Evolutionary conservation across 2,888 invertebrate species (phyloP).

Genomic region (Morpho helenor): DNA sequence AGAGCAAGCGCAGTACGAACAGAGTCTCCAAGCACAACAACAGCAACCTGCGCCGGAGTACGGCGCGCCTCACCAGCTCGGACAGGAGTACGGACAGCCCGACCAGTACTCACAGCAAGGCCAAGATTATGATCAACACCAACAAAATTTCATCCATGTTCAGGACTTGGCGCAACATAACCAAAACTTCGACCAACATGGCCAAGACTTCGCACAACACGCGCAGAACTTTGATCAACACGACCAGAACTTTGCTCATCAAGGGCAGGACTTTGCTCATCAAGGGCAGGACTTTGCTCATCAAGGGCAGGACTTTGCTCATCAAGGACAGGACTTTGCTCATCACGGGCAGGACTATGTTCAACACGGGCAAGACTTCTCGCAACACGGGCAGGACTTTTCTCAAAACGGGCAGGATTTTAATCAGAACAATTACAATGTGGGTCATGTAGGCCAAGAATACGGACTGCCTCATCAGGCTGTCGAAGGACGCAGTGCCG

Average conservation of each 20-base stretch:
- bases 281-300: constrained; percentile 31
- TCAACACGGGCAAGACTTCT: constrained; percentile 32
- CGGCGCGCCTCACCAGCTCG: constrained; percentile 30
- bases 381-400: constrained; percentile 31
- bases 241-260: constrained; percentile 23
- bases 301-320: constrained; percentile 33
- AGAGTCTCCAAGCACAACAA: constrained; percentile 32
- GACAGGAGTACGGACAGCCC: constrained; percentile 29
- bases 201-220: constrained; percentile 10
- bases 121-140: constrained; percentile 9
- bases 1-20: constrained; percentile 50
- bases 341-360: constrained; percentile 31
- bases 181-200: constrained; percentile 29
- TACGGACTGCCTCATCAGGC: constrained; percentile 56
- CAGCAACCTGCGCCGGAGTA: constrained; percentile 40
- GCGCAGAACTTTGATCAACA: constrained; percentile 9
- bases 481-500: constrained; percentile 60
- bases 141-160: constrained; percentile 3
- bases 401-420: constrained; percentile 31
- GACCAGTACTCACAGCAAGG: constrained; percentile 30
- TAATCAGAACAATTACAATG: constrained; percentile 23
- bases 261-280: constrained; percentile 28
- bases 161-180: constrained; percentile 22
- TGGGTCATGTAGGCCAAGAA: constrained; percentile 36
- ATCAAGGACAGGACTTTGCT: constrained; percentile 30